These are phyloP conservation scores for Lutjanus campechanus DNA, from an alignment of 2,797 vertebrate genomes.

Conservation along the genomic window DNA sequence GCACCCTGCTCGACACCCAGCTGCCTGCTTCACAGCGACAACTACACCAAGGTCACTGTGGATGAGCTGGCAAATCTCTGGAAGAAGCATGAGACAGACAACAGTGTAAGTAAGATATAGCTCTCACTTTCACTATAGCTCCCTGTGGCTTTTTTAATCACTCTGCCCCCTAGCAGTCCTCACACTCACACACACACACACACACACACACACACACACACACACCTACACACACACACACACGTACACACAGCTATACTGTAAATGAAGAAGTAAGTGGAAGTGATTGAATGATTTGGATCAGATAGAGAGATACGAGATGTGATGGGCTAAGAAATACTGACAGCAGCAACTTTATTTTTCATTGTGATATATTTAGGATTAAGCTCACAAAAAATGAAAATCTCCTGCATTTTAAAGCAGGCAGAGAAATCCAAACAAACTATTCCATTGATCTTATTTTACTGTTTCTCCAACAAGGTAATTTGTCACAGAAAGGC, in stretches of 20 bases:
- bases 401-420: slow-evolving; percentile 1
- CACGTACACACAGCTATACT: not conserved
- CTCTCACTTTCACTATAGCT: slow-evolving; percentile 1
- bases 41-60: slow-evolving; percentile 26
- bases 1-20: slow-evolving; percentile 7
- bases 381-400: slow-evolving; percentile 1
- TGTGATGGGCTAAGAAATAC: not conserved
- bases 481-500: slow-evolving; percentile 49
- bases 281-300: not conserved
- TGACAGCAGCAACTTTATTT: not conserved
- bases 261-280: not conserved
- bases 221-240: not conserved
- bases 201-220: no score
- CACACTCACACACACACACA: not conserved
- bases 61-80: slow-evolving; percentile 15
- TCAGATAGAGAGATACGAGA: not conserved
- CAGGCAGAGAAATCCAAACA: not conserved
- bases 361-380: slow-evolving; percentile 1
- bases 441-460: slow-evolving; percentile 13
- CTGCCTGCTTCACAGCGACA: slow-evolving; percentile 19
- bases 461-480: slow-evolving; percentile 4
- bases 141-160: slow-evolving; percentile 3
- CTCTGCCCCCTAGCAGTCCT: slow-evolving; percentile 1
- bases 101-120: slow-evolving; percentile 2
- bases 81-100: slow-evolving; percentile 9